Percentiles rank a stretch among this genome's conserved stretches.
Evolutionary conservation across 2,113 vertebrate genomes (phyloP).

Genomic region (Acrocephalus arundinaceus): DNA sequence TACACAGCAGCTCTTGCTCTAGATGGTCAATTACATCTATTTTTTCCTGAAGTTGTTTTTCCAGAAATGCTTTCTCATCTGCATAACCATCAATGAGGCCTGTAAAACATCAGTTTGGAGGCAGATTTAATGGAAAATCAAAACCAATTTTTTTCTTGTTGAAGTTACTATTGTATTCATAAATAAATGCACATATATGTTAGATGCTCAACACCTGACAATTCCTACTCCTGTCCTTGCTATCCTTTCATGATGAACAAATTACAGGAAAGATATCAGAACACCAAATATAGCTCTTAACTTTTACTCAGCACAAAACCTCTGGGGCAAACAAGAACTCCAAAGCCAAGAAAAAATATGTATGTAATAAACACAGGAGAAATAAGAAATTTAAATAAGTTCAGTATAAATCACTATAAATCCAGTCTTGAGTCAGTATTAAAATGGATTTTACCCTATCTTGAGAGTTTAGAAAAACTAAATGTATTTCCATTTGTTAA

Average conservation of each 20-base stretch:
- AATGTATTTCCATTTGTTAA: background rate
- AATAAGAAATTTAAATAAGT: background rate
- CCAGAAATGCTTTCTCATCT: slow-evolving; percentile 85
- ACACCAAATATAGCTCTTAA: background rate
- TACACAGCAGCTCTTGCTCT: slow-evolving; percentile 80
- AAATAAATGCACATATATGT: background rate
- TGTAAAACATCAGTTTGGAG: slow-evolving; percentile 49
- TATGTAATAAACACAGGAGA: background rate
- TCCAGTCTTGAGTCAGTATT: background rate
- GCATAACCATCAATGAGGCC: slow-evolving; percentile 93
- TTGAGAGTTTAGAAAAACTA: background rate
- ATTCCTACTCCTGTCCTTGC: background rate
- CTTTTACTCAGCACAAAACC: background rate
- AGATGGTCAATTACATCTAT: slow-evolving; percentile 75
- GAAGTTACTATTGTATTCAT: background rate
- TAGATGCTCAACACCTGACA: background rate
- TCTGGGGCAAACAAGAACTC: background rate
- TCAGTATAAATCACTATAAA: background rate
- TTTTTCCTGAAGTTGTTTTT: slow-evolving; percentile 86
- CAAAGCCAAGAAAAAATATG: background rate
- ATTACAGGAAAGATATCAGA: background rate
- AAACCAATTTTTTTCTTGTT: background rate
- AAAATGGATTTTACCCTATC: background rate
- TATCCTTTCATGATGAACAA: background rate
- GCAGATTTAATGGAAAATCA: background rate